Evolutionary conservation across 2,888 invertebrate species (phyloP), one percentile per base, ranked within the genome.

Genomic region (Pollenia angustigena): DNA sequence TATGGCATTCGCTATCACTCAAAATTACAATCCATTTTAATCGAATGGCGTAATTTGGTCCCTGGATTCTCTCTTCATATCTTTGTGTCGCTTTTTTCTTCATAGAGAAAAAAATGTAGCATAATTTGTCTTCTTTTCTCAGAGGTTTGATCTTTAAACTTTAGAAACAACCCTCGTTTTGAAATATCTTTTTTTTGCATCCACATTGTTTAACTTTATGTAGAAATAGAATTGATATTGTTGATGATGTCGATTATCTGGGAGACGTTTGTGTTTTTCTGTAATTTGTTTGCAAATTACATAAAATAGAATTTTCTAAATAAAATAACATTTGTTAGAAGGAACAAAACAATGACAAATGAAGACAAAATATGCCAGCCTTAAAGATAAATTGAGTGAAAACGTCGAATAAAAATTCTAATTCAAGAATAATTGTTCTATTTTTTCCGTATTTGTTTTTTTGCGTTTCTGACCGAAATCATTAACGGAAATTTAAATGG

Each of bases 371-470:
- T 50, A 23, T 58, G 42, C 16, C 50, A 4, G 4, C 18, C 44
- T 66, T 75, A 23, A 66, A 75, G 44, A 52, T 74, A 58, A 74
- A 81, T 81, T 75, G 66, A 60, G 74, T 81, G 74, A 81, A 81
- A 81, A 81, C 52, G 12, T 50, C 32, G 9, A 56, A 74, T 60
- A 44, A 6, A 68, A 60, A 44, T 68, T 58, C 10, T 12, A 32
- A 54, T 50, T 16, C 10, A 6, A 54, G 12, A 52, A 44, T 48
- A 56, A n/a, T 56, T 48, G 40, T 40, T 48, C 3, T 72, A 9
- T 14, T 32, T 6, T 75, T 16, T 4, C 6, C n/a, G 11, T 9
- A 16, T 14, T 18, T 44, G n/a, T 23, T 6, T 75, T 16, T 32
- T 32, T 32, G 4, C 7, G 6, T 14, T 16, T 10, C 14, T 44